Evolutionary conservation across 1,140 invertebrate species (phyloP), one percentile per base, ranked within the genome.

Genomic region (Rhopalosiphum padi): DNA sequence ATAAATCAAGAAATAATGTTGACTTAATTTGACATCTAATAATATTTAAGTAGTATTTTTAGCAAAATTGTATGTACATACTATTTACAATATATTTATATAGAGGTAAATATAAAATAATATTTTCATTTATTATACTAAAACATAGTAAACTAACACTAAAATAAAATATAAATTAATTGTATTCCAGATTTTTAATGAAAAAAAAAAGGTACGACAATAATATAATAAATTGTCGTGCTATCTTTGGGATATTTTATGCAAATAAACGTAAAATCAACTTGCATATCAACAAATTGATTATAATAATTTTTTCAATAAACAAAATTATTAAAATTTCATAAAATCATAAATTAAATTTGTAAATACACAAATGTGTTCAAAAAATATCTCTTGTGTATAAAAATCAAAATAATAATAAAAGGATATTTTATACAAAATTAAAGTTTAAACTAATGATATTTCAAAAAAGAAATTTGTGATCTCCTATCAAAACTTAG

Each of bases 281-380:
- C 30, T 77, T 18, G 60, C 15, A 77, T 77, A n/a, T 87, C 6
- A 87, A 87, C 43, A n/a, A 87, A 87, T 43, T 25, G 85, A 46
- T 87, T 87, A 87, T 43, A n/a, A 48, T 48, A 87, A 87, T 87
- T 87, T 46, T 43, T 87, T 87, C 41, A 25, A 87, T 87, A 87
- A 87, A 87, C 43, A 46, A 87, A 87, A 87, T 43, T 46, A 46
- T 30, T 46, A n/a, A n/a, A 46, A 46, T 46, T 15, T 46, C 21
- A 85, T 85, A 83, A 83, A 83, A 83, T 8, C n/a, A 83, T 35
- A 37, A 82, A 83, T 37, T 41, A 41, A 41, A 83, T 85, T 41
- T 37, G 37, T 43, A 8, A 3, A 25, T 3, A 37, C 35, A 8
- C 22, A 41, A 25, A 43, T 25, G 6, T 41, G 30, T 41, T 41